Evolutionary conservation across 2,797 vertebrate species (phyloP).

Genomic region (Eulemur albifrons): DNA sequence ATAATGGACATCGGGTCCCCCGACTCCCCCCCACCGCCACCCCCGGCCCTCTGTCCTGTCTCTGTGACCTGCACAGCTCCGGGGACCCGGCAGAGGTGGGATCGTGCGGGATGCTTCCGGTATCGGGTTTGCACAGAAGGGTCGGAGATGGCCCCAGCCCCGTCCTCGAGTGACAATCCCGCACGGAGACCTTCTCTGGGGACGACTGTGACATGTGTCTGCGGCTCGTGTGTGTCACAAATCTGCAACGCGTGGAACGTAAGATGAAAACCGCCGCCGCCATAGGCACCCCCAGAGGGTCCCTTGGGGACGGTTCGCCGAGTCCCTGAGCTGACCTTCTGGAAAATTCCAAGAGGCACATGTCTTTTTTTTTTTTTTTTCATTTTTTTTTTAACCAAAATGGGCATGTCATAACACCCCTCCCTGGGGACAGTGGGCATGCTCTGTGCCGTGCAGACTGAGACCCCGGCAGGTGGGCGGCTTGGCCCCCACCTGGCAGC

Average conservation of each 20-base stretch:
- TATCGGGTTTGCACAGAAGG: no score
- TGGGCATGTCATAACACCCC: fast-evolving
- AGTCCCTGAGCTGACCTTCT: background rate
- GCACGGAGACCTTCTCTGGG: no score
- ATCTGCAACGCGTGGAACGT: background rate
- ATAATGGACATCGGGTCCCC: no score
- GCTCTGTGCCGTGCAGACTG: no score
- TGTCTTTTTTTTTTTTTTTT: background rate
- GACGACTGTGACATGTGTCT: background rate
- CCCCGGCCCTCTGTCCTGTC: no score
- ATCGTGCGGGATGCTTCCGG: no score
- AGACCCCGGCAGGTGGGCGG: background rate
- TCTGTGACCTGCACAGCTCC: no score
- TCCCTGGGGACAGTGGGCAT: background rate
- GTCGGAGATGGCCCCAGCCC: no score
- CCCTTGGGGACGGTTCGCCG: fast-evolving
- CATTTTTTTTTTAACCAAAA: background rate
- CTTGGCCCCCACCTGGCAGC: background rate
- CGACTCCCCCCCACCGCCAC: fast-evolving
- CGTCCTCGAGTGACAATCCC: no score
- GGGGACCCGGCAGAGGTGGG: no score
- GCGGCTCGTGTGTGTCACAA: background rate
- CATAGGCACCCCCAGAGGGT: background rate
- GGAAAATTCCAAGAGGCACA: background rate
- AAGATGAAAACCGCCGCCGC: background rate